phyloP scores from a whole-genome alignment of 2,113 vertebrate genomes.

The Salvator merianae region DNA sequence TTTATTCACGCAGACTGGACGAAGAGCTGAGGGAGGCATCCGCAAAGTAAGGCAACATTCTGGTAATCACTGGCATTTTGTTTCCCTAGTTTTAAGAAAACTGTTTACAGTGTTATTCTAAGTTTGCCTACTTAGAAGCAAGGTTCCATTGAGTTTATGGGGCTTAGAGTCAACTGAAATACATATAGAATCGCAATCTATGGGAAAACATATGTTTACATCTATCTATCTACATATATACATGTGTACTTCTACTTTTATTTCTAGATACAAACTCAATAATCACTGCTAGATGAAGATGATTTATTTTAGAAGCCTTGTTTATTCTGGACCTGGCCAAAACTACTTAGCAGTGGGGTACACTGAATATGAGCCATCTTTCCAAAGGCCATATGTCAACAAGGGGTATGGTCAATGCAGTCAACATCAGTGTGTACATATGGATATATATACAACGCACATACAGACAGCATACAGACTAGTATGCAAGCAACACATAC shows the following conservation, averaged over 20 bases:
- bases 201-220: slow-evolving; percentile 32
- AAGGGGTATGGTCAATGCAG: too few relatives aligned
- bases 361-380: too few relatives aligned
- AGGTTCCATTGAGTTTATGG: not conserved
- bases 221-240: too few relatives aligned
- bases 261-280: slow-evolving; percentile 1
- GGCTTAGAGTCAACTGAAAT: not conserved
- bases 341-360: too few relatives aligned
- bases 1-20: slow-evolving; percentile 88
- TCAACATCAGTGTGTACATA: too few relatives aligned
- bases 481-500: too few relatives aligned
- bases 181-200: not conserved
- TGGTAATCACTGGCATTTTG: slow-evolving; percentile 55
- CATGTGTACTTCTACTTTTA: slow-evolving; percentile 1
- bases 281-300: slow-evolving; percentile 22
- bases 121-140: not conserved
- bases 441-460: too few relatives aligned
- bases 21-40: slow-evolving; percentile 91
- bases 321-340: not conserved
- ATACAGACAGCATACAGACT: too few relatives aligned
- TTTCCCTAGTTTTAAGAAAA: slow-evolving; percentile 54
- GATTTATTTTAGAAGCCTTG: slow-evolving; percentile 36
- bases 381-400: too few relatives aligned
- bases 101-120: not conserved
- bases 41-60: slow-evolving; percentile 86